A percentile compares a stretch with the other conserved stretches of the same genome.
These are phyloP conservation scores for Chloropsis hardwickii DNA, from an alignment of 2,113 vertebrate genomes.

Conservation along the genomic window DNA sequence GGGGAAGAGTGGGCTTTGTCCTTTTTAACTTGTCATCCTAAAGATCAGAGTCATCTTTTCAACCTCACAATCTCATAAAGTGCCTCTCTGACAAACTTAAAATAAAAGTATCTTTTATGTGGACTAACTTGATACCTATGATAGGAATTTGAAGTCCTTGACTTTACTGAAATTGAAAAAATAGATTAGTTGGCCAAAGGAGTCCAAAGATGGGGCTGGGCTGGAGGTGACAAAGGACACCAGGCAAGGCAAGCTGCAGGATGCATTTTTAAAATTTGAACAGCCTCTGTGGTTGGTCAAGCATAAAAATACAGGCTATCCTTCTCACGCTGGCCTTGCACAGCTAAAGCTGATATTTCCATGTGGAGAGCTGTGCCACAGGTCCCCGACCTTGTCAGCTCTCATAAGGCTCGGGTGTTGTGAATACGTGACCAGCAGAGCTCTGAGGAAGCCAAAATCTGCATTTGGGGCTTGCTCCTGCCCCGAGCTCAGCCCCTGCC, in stretches of 20 bases:
- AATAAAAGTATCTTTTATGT: neutral
- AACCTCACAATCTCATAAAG: neutral
- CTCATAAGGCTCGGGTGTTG: neutral
- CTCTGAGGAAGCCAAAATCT: neutral
- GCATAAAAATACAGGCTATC: neutral
- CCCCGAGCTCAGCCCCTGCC: neutral
- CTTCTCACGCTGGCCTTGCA: neutral
- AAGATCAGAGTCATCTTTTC: neutral
- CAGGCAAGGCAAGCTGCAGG: neutral
- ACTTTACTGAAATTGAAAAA: neutral
- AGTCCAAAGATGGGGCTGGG: neutral
- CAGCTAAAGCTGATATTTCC: slow-evolving; percentile 9
- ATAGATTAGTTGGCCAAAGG: neutral
- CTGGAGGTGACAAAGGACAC: slow-evolving; percentile 6
- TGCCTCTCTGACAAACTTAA: neutral
- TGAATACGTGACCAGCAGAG: neutral
- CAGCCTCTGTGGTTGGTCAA: neutral
- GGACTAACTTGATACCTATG: neutral
- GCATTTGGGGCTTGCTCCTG: neutral
- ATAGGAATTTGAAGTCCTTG: neutral
- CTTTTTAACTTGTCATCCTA: neutral
- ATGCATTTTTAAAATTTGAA: neutral
- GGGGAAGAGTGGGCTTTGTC: neutral
- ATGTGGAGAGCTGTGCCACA: neutral
- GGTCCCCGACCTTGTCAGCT: slow-evolving; percentile 26